phyloP scores from a whole-genome alignment of 1,140 invertebrate species.

The Linepithema humile region DNA sequence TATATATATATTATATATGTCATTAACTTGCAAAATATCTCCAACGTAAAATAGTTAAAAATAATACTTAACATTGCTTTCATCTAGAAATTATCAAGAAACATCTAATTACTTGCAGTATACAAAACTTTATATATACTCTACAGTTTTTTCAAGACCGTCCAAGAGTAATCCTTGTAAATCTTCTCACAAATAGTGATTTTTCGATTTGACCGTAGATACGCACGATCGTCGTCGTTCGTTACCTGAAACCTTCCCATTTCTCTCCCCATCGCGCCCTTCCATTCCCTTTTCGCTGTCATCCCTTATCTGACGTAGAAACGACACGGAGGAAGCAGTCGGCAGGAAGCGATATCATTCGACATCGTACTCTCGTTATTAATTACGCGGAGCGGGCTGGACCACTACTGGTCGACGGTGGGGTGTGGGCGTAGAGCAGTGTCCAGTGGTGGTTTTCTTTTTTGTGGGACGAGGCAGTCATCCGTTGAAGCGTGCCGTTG shows the following conservation, averaged over 20 bases:
- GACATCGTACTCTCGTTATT: slow-evolving; percentile 47
- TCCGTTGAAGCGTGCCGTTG: slow-evolving; percentile 3
- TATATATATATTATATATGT: too few relatives aligned
- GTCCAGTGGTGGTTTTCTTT: neutral
- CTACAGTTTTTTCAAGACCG: neutral
- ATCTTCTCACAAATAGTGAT: slow-evolving; percentile 9
- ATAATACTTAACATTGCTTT: too few relatives aligned
- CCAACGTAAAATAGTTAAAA: neutral
- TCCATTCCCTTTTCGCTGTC: neutral
- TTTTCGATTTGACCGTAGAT: slow-evolving; percentile 29
- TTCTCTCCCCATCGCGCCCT: slow-evolving; percentile 20
- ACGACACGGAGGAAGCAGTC: slow-evolving; percentile 7
- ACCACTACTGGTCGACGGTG: neutral
- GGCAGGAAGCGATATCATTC: slow-evolving; percentile 44
- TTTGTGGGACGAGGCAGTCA: neutral
- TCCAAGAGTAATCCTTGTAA: neutral
- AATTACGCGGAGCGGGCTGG: slow-evolving; percentile 26
- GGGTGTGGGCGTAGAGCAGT: neutral
- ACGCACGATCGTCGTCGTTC: slow-evolving; percentile 21
- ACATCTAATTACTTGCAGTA: neutral
- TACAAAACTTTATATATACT: neutral
- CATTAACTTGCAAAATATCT: too few relatives aligned
- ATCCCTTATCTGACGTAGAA: slow-evolving; percentile 33
- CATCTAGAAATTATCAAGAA: neutral
- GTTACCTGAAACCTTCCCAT: slow-evolving; percentile 32